A percentile compares a stretch with the other conserved stretches of the same genome.
Evolutionary conservation across 2,888 invertebrate species (phyloP).

Genomic region (Drosophila neutralis): DNA sequence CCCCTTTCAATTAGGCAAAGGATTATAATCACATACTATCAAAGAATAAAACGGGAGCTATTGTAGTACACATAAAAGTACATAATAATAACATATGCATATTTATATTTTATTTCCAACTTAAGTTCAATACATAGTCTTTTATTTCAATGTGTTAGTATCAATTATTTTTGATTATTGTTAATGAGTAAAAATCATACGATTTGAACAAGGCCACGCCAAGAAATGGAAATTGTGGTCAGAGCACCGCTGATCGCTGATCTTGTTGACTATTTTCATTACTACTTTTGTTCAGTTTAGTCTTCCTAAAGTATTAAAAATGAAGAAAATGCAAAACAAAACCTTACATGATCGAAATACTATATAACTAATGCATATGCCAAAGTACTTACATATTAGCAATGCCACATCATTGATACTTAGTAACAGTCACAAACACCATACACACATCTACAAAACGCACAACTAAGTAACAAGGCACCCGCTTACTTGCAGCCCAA

Average conservation of each 20-base stretch:
- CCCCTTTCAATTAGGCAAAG: constrained; percentile 4
- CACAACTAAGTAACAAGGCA: constrained; percentile 26
- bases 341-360: constrained; percentile 48
- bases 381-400: constrained; percentile 44
- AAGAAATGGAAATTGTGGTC: constrained; percentile 52
- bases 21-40: constrained; percentile 2
- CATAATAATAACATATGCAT: constrained; percentile 55
- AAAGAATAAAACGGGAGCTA: constrained; percentile 19
- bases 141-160: constrained; percentile 43
- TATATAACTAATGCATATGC: constrained; percentile 45
- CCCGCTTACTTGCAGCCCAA: constrained; percentile 74
- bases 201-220: constrained; percentile 40
- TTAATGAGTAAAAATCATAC: constrained; percentile 57
- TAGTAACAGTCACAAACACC: constrained; percentile 34
- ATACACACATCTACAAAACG: constrained; percentile 12
- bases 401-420: constrained; percentile 54
- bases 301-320: constrained; percentile 48
- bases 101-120: constrained; percentile 46
- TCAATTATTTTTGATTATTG: constrained; percentile 62
- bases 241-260: constrained; percentile 50
- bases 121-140: constrained; percentile 41
- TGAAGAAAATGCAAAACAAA: not conserved
- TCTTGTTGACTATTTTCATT: constrained; percentile 75
- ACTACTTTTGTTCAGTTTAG: constrained; percentile 79
- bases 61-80: constrained; percentile 42